Base-by-base conservation (phyloP, 2,888 invertebrate genomes). In the Drosophila lacicola region DNA sequence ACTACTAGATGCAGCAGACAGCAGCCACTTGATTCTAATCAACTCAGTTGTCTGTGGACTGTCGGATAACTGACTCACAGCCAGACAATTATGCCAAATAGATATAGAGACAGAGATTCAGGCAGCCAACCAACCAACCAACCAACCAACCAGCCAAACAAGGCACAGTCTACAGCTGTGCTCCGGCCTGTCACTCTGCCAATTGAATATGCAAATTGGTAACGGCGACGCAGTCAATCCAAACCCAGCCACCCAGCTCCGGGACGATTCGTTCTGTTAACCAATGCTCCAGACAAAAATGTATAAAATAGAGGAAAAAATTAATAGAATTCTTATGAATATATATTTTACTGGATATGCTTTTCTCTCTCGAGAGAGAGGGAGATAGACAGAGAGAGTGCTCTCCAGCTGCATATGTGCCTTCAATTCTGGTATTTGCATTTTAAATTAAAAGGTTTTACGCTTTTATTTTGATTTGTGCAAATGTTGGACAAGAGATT, bases 161-260 rank as follows among this genome's bases (percentile, higher is more conserved):
- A 19, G 45, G 41, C 47, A 44, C 54, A 54, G 44, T 50, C 63
- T 45, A 37, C 56, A 58, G 57, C 79, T 75, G 58, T 25, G 57
- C 57, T 56, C 9, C 56, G 49, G 65, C 79, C 80, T 80, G 78
- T 80, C 70, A 78, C 69, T 81, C 64, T 68, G 71, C 73, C 81
- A 82, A 82, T 82, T 82, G 85, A 82, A 82, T 82, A 82, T 82
- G 81, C 81, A 82, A 82, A 82, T 82, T 83, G 81, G 70, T 70
- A 77, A 54, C 66, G 47, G 54, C 78, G 54, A 47, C 60, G 50
- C 69, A 80, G 68, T 73, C 80, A 62, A 78, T 66, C 66, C 74
- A 44, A 41, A 19, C 17, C 42, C 36, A 36, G 42, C 60, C 61
- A 61, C 36, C 42, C 44, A 45, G 33, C 39, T 50, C 42, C 74